Evolutionary conservation across 2,113 vertebrate genomes (phyloP).

Genomic region (Crotalus horridus): DNA sequence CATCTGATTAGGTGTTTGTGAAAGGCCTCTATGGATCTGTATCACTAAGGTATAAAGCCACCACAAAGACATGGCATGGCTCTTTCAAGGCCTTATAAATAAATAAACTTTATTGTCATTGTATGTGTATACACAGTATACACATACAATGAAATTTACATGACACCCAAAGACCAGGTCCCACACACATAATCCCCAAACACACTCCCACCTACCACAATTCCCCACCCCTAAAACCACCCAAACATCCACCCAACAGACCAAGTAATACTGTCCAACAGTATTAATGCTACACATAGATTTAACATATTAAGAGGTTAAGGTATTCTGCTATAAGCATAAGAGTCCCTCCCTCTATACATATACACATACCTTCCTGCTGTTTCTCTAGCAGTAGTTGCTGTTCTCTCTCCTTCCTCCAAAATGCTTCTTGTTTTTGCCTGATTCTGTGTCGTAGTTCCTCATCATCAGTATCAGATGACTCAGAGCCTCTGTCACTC

Average conservation of each 20-base stretch:
- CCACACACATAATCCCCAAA: too few species aligned
- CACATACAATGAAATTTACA: too few species aligned
- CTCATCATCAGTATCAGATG: slow-evolving; percentile 97
- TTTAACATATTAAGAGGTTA: not conserved
- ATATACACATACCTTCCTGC: slow-evolving; percentile 74
- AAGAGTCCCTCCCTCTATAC: not conserved
- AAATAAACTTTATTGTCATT: too few species aligned
- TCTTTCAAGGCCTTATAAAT: not conserved
- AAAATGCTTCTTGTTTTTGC: slow-evolving; percentile 98
- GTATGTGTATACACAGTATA: too few species aligned
- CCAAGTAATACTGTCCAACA: too few species aligned
- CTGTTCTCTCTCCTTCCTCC: slow-evolving; percentile 92
- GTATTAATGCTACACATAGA: not conserved
- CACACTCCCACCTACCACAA: too few species aligned
- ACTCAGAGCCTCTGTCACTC: slow-evolving; percentile 89
- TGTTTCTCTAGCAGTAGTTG: slow-evolving; percentile 88
- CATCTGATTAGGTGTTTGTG: not conserved
- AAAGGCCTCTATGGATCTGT: not conserved
- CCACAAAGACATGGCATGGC: not conserved
- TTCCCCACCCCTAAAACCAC: too few species aligned
- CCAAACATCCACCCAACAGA: too few species aligned
- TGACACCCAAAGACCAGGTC: too few species aligned
- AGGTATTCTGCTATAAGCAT: not conserved
- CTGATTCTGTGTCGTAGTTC: slow-evolving; percentile 93
- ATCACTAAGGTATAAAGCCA: not conserved